Evolutionary conservation across 1,140 invertebrate genomes (phyloP).

Genomic region (Drosophila pseudoobscura): DNA sequence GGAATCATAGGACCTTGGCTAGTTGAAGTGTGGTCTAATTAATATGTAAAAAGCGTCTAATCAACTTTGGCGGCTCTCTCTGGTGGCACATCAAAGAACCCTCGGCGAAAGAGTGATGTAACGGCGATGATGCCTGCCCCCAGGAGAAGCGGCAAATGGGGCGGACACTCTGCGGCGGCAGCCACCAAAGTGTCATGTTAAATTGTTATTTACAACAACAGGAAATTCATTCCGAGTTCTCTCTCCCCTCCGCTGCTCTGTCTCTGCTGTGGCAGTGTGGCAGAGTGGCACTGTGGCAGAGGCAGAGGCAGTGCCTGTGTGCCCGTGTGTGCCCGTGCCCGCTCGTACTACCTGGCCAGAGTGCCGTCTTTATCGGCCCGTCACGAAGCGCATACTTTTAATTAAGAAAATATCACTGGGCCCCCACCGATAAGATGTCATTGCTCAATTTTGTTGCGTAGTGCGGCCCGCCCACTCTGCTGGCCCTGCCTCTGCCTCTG

Average conservation of each 20-base stretch:
- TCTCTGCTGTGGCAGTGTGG: too few relatives aligned
- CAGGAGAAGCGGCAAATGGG: constrained; percentile 24
- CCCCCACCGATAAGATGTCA: constrained; percentile 56
- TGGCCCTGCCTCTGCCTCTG: too few relatives aligned
- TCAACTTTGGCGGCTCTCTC: constrained; percentile 37
- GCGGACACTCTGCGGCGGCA: constrained; percentile 43
- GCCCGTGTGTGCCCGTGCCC: neutral
- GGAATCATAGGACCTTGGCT: constrained; percentile 34
- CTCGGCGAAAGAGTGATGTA: constrained; percentile 27
- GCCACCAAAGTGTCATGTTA: constrained; percentile 72
- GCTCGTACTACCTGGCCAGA: constrained; percentile 53
- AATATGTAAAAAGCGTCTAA: constrained; percentile 42
- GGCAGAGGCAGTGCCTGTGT: too few relatives aligned
- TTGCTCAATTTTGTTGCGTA: constrained; percentile 38
- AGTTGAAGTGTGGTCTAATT: constrained; percentile 44
- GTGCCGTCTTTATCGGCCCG: constrained; percentile 53
- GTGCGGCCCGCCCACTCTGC: neutral
- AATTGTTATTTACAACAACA: constrained; percentile 80
- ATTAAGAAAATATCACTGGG: constrained; percentile 73
- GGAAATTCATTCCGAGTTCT: constrained; percentile 69
- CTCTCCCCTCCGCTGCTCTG: neutral
- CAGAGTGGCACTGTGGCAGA: neutral
- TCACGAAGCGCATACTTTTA: constrained; percentile 60
- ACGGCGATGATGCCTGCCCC: neutral
- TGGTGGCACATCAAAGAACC: constrained; percentile 38